Base-by-base conservation (phyloP, 2,797 vertebrate species). In the Rousettus madagascariensis region DNA sequence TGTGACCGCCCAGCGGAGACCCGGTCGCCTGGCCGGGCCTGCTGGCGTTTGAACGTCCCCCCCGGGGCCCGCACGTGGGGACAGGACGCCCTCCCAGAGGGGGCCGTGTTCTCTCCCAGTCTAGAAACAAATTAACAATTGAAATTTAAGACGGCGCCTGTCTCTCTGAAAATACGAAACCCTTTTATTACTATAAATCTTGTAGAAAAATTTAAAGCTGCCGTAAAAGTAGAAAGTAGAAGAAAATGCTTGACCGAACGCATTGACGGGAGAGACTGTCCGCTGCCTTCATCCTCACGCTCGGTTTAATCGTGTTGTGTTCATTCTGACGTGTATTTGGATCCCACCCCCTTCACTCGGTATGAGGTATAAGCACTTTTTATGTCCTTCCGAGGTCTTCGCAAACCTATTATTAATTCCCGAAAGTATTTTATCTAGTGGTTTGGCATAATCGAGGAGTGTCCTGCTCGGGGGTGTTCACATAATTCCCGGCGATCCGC, bases 201-300 rank as follows among this genome's bases (percentile, higher is more conserved):
- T 26, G n/a, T 33, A 33, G 28, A 55, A 69, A 63, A 61, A n/a
- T 12, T 16, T 17, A 74, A 69, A 33, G 36, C n/a, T 24, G 11
- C 22, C 19, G 9, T 11, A 4, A 19, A 46, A n/a, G 16, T 38
- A 63, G 43, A 65, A 19, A 13, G 6, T n/a, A 46, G 19, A 6
- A 46, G 36, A 72, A 78, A 7, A 17, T 4, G 12, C 0, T 30
- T 28, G 4, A 5, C 1, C 13, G 3, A 11, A 6, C 8, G 3
- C 4, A 6, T 2, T n/a, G 38, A 6, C 28, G 9, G 49, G 36
- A 7, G 3, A 6, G 7, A 0, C 12, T 5, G 10, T 2, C 30
- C 4, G 0, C 8, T 11, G 15, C 51, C 26, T 49, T 38, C 17
- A 30, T 38, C 49, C 7, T 13, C 26, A 0, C 11, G 12, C 16